Evolutionary conservation across 2,113 vertebrate genomes (phyloP).

Genomic region (Entelurus aequoreus): DNA sequence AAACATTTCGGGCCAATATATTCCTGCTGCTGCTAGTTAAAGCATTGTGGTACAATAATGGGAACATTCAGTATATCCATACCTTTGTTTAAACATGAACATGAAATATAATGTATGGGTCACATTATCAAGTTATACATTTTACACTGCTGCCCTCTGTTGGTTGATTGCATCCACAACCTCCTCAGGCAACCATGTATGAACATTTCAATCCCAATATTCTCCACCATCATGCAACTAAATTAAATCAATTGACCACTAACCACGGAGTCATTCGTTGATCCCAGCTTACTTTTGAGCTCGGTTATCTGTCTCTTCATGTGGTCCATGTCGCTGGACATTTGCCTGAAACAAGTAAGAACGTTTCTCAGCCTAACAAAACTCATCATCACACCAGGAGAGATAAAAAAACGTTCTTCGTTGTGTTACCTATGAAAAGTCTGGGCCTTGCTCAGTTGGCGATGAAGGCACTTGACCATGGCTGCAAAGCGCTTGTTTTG

Average conservation of each 20-base stretch:
- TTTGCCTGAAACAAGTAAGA: conserved; percentile 26
- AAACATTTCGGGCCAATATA: too few species aligned
- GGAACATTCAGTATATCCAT: too few species aligned
- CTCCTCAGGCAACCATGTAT: background rate
- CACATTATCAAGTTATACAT: background rate
- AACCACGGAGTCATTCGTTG: conserved; percentile 10
- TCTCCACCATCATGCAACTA: too few species aligned
- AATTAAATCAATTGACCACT: conserved; percentile 4
- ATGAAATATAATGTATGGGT: background rate
- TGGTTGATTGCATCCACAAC: conserved; percentile 30
- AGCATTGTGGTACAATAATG: too few species aligned
- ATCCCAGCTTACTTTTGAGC: conserved; percentile 48
- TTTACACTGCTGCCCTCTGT: conserved; percentile 43
- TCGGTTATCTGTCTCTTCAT: conserved; percentile 57
- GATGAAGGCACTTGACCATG: conserved; percentile 62
- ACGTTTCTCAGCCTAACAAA: background rate
- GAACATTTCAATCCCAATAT: background rate
- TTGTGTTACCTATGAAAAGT: conserved; percentile 38
- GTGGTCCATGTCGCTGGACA: conserved; percentile 46
- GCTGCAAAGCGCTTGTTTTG: conserved; percentile 64
- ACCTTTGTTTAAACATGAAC: background rate
- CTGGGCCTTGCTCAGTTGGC: conserved; percentile 65
- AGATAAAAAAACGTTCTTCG: background rate
- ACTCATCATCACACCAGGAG: background rate
- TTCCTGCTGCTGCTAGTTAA: too few species aligned